Conservation (phyloP, 2,797 vertebrate genomes). For the Falco concolor region DNA sequence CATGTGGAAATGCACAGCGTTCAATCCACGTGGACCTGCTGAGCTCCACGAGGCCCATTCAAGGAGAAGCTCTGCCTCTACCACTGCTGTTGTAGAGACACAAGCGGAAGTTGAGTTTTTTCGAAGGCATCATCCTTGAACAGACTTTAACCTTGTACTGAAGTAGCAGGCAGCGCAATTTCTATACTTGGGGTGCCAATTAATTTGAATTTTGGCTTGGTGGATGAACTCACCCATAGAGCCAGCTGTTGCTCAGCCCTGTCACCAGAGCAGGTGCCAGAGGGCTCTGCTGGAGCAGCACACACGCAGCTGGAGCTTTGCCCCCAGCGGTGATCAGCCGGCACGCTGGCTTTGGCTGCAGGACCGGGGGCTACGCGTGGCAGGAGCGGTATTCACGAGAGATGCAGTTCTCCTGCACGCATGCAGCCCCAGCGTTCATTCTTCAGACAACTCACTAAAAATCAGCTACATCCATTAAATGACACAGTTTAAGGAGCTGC, state of each 20-base stretch:
- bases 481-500: neutral
- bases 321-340: neutral
- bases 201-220: neutral
- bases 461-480: neutral
- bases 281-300: neutral
- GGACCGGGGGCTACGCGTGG: rapidly evolving
- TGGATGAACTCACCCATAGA: neutral
- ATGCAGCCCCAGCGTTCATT: neutral
- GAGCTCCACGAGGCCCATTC: neutral
- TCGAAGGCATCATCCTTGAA: neutral
- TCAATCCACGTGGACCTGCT: neutral
- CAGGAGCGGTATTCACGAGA: neutral
- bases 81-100: neutral
- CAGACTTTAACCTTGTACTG: neutral
- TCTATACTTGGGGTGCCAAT: neutral
- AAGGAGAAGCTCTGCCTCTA: neutral
- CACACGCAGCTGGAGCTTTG: neutral
- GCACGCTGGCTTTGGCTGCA: neutral
- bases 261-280: neutral
- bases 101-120: neutral
- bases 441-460: neutral
- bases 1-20: rapidly evolving
- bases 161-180: neutral
- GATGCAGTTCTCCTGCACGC: neutral
- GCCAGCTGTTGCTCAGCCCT: neutral